Conservation (phyloP, 2,888 invertebrate species). For the Cynaeus angustus region DNA sequence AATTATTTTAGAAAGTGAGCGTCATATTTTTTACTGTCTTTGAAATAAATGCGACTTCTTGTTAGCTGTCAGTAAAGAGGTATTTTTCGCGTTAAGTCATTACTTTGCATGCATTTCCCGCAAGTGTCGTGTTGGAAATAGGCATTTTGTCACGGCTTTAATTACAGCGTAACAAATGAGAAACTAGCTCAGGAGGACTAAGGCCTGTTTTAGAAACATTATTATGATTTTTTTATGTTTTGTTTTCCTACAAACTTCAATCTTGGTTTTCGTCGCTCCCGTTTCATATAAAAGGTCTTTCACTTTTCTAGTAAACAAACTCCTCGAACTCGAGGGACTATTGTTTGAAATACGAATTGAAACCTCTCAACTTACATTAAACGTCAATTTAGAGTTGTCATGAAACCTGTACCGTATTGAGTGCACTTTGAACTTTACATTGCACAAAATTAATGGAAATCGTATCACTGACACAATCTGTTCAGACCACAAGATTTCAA, state of each 20-base stretch:
- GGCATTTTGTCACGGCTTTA: constrained; percentile 1
- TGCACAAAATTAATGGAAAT: constrained; percentile 19
- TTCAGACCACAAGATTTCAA: too few relatives aligned
- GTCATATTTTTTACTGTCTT: neutral
- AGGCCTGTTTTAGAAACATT: neutral
- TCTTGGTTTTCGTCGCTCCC: neutral
- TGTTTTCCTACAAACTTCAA: neutral
- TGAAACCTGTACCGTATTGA: constrained; percentile 11
- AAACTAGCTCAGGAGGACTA: neutral
- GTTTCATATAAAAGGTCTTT: constrained; percentile 23
- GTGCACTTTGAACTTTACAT: constrained; percentile 19
- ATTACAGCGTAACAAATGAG: constrained; percentile 1
- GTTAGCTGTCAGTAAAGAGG: constrained; percentile 4
- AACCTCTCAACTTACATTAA: constrained; percentile 37
- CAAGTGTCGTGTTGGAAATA: constrained; percentile 4
- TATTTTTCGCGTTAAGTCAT: constrained; percentile 5
- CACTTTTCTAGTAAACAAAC: constrained; percentile 32
- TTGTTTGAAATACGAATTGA: constrained; percentile 37
- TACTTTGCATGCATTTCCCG: neutral
- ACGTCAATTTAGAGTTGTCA: constrained; percentile 33
- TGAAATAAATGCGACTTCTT: neutral
- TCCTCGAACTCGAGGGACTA: constrained; percentile 19
- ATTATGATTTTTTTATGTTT: neutral
- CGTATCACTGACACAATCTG: neutral
- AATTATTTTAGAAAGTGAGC: neutral